These are phyloP conservation scores for Ia io DNA, from an alignment of 2,113 vertebrate species.

Conservation along the genomic window DNA sequence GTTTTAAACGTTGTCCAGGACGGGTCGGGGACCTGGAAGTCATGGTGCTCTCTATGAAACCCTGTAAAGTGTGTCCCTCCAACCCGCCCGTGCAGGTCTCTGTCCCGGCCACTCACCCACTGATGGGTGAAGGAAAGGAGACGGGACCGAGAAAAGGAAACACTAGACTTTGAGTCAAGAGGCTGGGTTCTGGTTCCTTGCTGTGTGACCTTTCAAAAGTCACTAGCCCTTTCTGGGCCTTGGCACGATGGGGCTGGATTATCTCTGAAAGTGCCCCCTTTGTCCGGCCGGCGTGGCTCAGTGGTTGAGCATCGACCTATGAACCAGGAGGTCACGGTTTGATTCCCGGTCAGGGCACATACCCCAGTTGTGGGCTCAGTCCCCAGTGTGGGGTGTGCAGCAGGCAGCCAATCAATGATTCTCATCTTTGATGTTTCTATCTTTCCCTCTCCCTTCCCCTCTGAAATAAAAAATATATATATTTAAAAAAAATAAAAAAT, in stretches of 20 bases:
- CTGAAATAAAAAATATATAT: too few relatives aligned
- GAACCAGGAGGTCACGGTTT: too few relatives aligned
- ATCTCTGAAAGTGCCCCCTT: not conserved
- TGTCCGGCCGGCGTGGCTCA: too few relatives aligned
- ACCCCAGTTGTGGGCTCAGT: too few relatives aligned
- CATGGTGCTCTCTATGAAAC: not conserved
- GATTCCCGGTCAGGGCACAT: too few relatives aligned
- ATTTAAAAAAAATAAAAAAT: too few relatives aligned
- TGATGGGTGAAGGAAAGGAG: not conserved
- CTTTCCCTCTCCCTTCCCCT: too few relatives aligned
- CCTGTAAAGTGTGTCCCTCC: not conserved
- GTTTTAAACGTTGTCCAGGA: not conserved
- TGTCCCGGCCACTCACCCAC: not conserved
- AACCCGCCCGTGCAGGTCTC: not conserved
- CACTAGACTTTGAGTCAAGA: not conserved
- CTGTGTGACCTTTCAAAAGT: not conserved
- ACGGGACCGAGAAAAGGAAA: not conserved
- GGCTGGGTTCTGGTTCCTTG: not conserved
- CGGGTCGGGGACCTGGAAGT: not conserved
- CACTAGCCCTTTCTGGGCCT: not conserved
- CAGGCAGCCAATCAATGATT: too few relatives aligned
- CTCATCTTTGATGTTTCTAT: too few relatives aligned
- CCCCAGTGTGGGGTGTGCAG: too few relatives aligned
- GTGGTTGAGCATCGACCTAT: too few relatives aligned
- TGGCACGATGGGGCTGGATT: not conserved